phyloP scores from a whole-genome alignment of 2,113 vertebrate species.

The Nibea coibor region DNA sequence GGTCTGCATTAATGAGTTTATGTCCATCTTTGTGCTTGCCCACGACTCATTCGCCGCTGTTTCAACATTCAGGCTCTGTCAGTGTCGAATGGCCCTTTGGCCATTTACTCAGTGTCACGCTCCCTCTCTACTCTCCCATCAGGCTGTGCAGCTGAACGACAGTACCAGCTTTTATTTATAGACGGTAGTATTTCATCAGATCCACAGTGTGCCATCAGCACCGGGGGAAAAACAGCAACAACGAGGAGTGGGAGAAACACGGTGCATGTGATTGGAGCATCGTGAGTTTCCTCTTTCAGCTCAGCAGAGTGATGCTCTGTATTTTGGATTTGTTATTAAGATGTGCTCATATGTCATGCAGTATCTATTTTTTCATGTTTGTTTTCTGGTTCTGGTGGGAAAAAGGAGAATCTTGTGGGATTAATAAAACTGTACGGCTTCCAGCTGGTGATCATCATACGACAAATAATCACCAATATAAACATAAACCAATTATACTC shows the following conservation, averaged over 20 bases:
- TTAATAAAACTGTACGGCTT: conserved; percentile 25
- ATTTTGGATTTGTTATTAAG: conserved; percentile 29
- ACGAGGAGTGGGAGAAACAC: not conserved
- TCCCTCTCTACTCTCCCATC: conserved; percentile 41
- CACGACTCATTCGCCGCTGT: conserved; percentile 32
- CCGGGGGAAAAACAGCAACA: conserved; percentile 29
- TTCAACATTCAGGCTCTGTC: conserved; percentile 28
- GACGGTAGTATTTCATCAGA: conserved; percentile 49
- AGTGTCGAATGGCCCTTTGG: conserved; percentile 37
- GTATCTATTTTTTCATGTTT: conserved; percentile 17
- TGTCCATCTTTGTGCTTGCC: conserved; percentile 34
- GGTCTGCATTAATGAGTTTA: conserved; percentile 49
- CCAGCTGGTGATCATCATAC: conserved; percentile 41
- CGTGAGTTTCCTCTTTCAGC: conserved; percentile 19
- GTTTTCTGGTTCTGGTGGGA: conserved; percentile 33
- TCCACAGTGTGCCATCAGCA: conserved; percentile 36
- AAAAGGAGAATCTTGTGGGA: conserved; percentile 19
- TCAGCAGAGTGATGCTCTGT: conserved; percentile 3
- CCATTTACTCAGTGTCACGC: conserved; percentile 40
- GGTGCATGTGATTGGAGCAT: not conserved
- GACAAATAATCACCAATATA: conserved; percentile 47
- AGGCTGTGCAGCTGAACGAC: conserved; percentile 28
- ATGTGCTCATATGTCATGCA: conserved; percentile 3
- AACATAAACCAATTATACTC: conserved; percentile 33
- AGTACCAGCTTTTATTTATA: conserved; percentile 59